Conservation (phyloP, 2,888 invertebrate species). For the Bedellia somnulentella region DNA sequence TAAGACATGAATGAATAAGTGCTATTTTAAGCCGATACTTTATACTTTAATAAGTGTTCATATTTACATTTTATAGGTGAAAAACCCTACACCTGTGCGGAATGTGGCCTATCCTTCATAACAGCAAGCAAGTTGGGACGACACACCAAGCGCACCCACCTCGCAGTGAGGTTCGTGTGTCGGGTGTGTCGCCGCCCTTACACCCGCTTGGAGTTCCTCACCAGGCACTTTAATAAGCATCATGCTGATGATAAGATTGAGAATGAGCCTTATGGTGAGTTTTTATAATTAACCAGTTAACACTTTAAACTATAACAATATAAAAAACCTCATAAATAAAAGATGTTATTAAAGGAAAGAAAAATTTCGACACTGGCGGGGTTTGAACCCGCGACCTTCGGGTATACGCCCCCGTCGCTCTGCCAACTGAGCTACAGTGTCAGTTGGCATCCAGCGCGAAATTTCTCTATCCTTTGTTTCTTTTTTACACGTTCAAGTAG, state of each 20-base stretch:
- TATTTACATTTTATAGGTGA: slow-evolving; percentile 30
- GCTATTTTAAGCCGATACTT: too few relatives aligned
- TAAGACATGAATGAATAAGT: too few relatives aligned
- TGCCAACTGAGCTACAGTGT: too few relatives aligned
- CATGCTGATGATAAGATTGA: slow-evolving; percentile 44
- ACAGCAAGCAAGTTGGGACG: slow-evolving; percentile 44
- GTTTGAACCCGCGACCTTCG: too few relatives aligned
- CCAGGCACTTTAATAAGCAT: slow-evolving; percentile 39
- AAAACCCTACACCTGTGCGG: slow-evolving; percentile 36
- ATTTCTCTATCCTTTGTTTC: too few relatives aligned
- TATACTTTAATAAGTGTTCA: background rate
- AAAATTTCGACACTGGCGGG: too few relatives aligned
- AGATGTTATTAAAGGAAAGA: too few relatives aligned
- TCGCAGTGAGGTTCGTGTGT: slow-evolving; percentile 35
- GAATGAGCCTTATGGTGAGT: slow-evolving; percentile 43
- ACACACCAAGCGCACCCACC: slow-evolving; percentile 40
- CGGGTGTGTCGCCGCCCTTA: slow-evolving; percentile 27
- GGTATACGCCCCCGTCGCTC: too few relatives aligned
- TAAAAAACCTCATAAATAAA: too few relatives aligned
- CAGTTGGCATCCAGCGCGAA: too few relatives aligned
- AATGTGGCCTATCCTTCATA: slow-evolving; percentile 42
- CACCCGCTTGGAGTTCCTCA: slow-evolving; percentile 34
- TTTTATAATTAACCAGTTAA: background rate
- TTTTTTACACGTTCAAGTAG: too few relatives aligned
- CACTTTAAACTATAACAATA: too few relatives aligned